phyloP scores from a whole-genome alignment of 2,797 vertebrate species.

The Enteromius radiatus region DNA sequence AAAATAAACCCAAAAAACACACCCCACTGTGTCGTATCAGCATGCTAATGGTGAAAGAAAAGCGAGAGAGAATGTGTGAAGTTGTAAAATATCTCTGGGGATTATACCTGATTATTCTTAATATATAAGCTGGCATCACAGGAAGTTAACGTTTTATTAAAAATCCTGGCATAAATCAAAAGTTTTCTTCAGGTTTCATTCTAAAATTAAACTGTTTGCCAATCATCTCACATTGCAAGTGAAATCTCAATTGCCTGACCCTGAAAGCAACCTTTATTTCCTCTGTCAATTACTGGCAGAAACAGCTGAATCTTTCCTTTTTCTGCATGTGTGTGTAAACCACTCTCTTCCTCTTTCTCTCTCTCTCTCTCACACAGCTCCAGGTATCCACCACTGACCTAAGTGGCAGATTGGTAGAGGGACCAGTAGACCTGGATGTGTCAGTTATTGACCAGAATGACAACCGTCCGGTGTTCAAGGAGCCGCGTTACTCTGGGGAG shows the following conservation, averaged over 20 bases:
- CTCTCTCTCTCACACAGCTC: constrained; percentile 70
- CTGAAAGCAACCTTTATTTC: background rate
- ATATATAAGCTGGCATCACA: no score
- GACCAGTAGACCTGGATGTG: constrained; percentile 83
- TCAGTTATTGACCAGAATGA: constrained; percentile 95
- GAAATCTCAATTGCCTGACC: background rate
- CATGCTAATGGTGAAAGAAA: background rate
- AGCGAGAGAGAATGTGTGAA: background rate
- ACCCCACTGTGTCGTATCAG: background rate
- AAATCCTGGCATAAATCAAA: background rate
- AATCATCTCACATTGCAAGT: background rate
- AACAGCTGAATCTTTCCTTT: background rate
- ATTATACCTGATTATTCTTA: background rate
- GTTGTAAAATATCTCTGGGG: background rate
- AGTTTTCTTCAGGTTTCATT: background rate
- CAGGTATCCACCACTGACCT: constrained; percentile 82
- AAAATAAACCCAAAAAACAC: no score
- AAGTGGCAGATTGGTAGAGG: constrained; percentile 84
- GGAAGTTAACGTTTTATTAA: background rate
- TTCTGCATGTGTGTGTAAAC: background rate
- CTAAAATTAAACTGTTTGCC: background rate
- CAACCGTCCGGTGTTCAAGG: constrained; percentile 93
- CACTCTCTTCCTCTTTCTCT: constrained; percentile 21
- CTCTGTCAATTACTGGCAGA: background rate
- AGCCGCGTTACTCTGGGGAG: constrained; percentile 88